Conservation (phyloP, 2,797 vertebrate species). For the Microchirus variegatus region DNA sequence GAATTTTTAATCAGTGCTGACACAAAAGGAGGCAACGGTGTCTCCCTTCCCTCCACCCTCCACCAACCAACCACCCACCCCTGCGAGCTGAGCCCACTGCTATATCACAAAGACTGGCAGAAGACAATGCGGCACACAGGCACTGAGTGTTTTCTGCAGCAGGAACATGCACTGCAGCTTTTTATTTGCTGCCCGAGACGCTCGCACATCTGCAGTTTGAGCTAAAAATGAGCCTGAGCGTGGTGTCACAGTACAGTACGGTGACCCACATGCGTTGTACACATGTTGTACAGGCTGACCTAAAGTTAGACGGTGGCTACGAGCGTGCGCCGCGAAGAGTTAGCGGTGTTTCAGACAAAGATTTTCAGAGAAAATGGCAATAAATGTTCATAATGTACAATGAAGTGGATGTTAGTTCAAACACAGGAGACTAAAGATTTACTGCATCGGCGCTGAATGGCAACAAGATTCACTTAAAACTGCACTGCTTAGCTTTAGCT, state of each 20-base stretch:
- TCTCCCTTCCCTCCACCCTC: background rate
- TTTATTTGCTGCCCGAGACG: constrained; percentile 23
- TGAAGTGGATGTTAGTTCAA: background rate
- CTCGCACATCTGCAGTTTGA: constrained; percentile 31
- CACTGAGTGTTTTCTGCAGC: constrained; percentile 37
- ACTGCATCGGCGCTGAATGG: background rate
- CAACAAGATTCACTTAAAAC: too few species aligned
- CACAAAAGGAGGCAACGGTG: constrained; percentile 29
- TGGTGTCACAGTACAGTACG: constrained; percentile 1
- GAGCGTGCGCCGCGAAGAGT: background rate
- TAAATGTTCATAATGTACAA: background rate
- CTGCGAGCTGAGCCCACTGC: constrained; percentile 7
- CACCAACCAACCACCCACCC: too few species aligned
- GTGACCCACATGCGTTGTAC: background rate
- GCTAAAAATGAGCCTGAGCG: background rate
- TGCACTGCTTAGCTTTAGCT: too few species aligned
- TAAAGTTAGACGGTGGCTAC: too few species aligned
- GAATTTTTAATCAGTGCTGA: constrained; percentile 38
- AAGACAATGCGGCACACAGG: constrained; percentile 53
- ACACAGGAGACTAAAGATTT: background rate
- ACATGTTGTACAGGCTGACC: background rate
- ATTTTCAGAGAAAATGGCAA: background rate
- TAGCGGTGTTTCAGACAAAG: background rate
- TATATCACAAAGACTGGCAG: constrained; percentile 32
- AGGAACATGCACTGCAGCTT: constrained; percentile 55